These are phyloP conservation scores for Dolichomitus sp. DNA, from an alignment of 2,888 invertebrate species.

Conservation along the genomic window DNA sequence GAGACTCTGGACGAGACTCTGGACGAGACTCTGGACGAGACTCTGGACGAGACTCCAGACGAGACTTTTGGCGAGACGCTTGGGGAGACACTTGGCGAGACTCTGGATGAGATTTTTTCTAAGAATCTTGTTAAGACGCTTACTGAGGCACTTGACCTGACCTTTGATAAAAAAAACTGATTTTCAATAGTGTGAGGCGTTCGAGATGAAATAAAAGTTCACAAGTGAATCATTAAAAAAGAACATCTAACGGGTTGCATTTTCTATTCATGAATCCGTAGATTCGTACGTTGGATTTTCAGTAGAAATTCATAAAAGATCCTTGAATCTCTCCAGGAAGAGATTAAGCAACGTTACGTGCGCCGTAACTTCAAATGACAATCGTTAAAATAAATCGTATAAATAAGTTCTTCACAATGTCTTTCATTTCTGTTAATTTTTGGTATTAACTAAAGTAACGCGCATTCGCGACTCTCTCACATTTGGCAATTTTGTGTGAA, in stretches of 20 bases:
- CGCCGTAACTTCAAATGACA: neutral
- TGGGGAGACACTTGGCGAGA: too few species aligned
- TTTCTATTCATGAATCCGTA: neutral
- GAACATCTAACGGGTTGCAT: neutral
- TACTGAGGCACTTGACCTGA: too few species aligned
- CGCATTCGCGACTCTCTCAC: conserved; percentile 33
- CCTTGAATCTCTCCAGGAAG: neutral
- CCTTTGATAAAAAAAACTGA: too few species aligned
- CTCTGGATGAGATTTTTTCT: too few species aligned
- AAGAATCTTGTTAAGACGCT: too few species aligned
- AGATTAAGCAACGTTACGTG: neutral
- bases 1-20: too few species aligned
- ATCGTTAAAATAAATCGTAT: neutral
- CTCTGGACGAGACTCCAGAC: too few species aligned
- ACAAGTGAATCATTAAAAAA: neutral
- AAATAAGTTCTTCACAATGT: neutral
- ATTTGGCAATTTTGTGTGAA: conserved; percentile 41
- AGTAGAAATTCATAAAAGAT: neutral
- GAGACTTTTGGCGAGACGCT: too few species aligned
- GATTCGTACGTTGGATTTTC: neutral
- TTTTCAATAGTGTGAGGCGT: neutral
- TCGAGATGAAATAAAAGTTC: neutral
- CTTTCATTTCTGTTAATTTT: conserved; percentile 29
- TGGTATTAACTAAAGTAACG: conserved; percentile 1
- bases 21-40: too few species aligned